Base-by-base conservation (phyloP, 2,888 invertebrate species). In the Eupithecia centaureata region DNA sequence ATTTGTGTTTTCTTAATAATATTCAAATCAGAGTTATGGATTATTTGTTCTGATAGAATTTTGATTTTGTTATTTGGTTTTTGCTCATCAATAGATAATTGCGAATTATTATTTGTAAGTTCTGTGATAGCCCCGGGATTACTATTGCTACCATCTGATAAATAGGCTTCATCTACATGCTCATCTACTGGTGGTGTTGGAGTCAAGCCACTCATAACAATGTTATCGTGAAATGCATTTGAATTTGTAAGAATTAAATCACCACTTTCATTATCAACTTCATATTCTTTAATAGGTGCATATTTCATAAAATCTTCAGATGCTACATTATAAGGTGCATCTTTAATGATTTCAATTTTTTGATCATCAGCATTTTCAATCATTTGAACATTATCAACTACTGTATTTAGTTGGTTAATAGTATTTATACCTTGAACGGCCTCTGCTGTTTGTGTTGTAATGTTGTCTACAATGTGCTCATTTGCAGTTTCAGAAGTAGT, bases 41-140 rank as follows among this genome's bases (percentile, higher is more conserved):
- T 56, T 13, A 81, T 80, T 77, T 86, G 78, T 73, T 88, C 81
- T 30, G 85, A 84, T 67, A 88, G 76, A 65, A 86, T 84, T 68
- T 80, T 80, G 13, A 86, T 81, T 79, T 84, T 80, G 60, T 74
- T 78, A 54, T 63, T 51, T 58, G 61, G 15, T 60, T 68, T 63
- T 42, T 56, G 59, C 3, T 25, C 22, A 51, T 60, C 54, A 33
- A 22, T 32, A 38, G 25, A 22, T 52, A 30, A 13, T 51, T 67
- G 75, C 3, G 25, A 51, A 52, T 58, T 51, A 60, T 63, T 65
- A 35, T 68, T 56, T 27, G 32, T 51, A 54, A 35, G 63, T 28
- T 65, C 63, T 62, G 61, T 56, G 28, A 59, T 28, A 52, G 30
- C 58, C 67, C 60, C 32, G 62, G 58, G 64, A 61, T 70, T 71